Percentiles rank a stretch among this genome's conserved stretches.
Evolutionary conservation across 2,797 vertebrate species (phyloP).

Genomic region (Poeciliopsis presidionis): DNA sequence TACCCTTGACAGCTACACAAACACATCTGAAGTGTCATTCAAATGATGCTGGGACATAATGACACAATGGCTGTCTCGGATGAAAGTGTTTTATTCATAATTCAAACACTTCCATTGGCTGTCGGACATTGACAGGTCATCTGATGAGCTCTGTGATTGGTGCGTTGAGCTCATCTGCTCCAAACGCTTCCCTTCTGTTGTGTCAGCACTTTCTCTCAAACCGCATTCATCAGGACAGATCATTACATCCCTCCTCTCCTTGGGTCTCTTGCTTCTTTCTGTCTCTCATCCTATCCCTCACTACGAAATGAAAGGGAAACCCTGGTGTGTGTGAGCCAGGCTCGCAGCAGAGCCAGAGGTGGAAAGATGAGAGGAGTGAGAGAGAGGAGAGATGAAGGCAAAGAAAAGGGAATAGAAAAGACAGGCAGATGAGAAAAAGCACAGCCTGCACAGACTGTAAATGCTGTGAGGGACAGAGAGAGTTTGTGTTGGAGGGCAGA

Average conservation of each 20-base stretch:
- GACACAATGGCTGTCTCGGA: neutral
- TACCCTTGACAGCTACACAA: neutral
- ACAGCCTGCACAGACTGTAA: conserved; percentile 59
- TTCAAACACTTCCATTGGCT: conserved; percentile 28
- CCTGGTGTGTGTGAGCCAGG: conserved; percentile 68
- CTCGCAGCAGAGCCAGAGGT: conserved; percentile 72
- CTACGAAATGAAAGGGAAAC: conserved; percentile 75
- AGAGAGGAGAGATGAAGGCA: conserved; percentile 52
- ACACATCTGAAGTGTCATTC: conserved; percentile 2
- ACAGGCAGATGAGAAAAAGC: conserved; percentile 13
- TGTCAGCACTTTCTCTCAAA: conserved; percentile 76
- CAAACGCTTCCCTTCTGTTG: conserved; percentile 51
- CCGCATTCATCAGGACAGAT: conserved; percentile 80
- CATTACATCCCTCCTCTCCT: conserved; percentile 74
- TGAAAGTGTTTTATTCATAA: conserved; percentile 20
- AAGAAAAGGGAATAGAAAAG: conserved; percentile 39
- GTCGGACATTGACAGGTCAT: conserved; percentile 44
- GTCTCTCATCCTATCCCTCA: conserved; percentile 65
- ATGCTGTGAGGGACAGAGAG: conserved; percentile 50
- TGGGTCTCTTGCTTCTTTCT: conserved; percentile 59
- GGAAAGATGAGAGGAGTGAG: conserved; percentile 68
- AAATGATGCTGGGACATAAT: conserved; percentile 24
- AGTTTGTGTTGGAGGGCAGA: conserved; percentile 50
- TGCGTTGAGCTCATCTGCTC: conserved; percentile 53
- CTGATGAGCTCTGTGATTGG: conserved; percentile 57